Conservation (phyloP, 2,113 vertebrate species). For the Noturus placidus region DNA sequence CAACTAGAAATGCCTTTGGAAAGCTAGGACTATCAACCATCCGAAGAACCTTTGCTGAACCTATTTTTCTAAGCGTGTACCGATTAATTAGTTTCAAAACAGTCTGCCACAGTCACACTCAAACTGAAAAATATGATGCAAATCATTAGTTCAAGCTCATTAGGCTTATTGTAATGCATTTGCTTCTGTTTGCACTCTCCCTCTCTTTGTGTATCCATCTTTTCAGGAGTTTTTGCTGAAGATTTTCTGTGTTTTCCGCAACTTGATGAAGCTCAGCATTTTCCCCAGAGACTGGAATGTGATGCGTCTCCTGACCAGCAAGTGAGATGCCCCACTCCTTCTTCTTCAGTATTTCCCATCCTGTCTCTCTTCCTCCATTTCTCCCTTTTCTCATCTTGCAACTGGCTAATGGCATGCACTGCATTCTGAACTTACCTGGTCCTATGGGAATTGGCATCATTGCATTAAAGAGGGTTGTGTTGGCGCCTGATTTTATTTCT, state of each 20-base stretch:
- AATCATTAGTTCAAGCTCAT: conserved; percentile 16
- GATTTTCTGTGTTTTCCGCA: conserved; percentile 96
- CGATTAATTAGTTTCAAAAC: background rate
- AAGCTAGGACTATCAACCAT: background rate
- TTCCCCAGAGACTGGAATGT: conserved; percentile 98
- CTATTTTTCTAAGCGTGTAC: background rate
- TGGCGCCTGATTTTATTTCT: background rate
- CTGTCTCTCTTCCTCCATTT: background rate
- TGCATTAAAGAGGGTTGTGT: conserved; percentile 31
- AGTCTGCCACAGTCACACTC: too few relatives aligned
- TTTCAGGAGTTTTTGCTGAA: conserved; percentile 92
- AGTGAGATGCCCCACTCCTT: conserved; percentile 71
- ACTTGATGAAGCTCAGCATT: conserved; percentile 96
- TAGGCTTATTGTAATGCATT: conserved; percentile 6
- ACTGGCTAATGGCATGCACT: conserved; percentile 19
- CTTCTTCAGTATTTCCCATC: background rate
- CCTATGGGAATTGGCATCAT: conserved; percentile 13
- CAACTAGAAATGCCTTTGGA: background rate
- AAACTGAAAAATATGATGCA: background rate
- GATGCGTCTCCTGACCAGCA: conserved; percentile 97
- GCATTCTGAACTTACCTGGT: conserved; percentile 9
- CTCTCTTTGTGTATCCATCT: background rate
- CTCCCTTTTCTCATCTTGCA: background rate
- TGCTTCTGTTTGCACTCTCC: too few relatives aligned
- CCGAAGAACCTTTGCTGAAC: background rate